Conservation (phyloP, 2,797 vertebrate genomes). For the Valencia hispanica region DNA sequence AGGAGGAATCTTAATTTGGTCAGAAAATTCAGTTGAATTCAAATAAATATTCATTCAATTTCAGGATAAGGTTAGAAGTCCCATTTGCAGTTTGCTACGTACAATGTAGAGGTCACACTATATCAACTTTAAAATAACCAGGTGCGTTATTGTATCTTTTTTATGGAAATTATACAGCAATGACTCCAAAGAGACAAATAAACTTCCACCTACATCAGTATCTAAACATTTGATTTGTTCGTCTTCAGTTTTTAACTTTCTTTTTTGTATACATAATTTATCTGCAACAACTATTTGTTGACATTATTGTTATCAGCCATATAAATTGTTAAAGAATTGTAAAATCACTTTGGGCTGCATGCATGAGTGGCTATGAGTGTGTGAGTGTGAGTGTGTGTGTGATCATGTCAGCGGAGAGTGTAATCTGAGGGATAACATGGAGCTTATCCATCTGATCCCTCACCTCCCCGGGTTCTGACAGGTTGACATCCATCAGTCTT, state of each 20-base stretch:
- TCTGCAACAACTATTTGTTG: neutral
- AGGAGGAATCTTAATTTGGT: too few relatives aligned
- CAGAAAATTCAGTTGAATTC: too few relatives aligned
- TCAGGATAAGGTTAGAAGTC: too few relatives aligned
- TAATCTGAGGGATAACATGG: slow-evolving; percentile 89
- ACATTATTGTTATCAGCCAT: neutral
- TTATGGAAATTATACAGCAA: too few relatives aligned
- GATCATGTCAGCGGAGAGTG: slow-evolving; percentile 75
- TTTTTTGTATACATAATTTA: neutral
- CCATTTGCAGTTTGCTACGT: too few relatives aligned
- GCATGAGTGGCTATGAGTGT: slow-evolving; percentile 1
- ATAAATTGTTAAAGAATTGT: neutral
- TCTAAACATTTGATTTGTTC: too few relatives aligned
- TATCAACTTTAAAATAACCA: too few relatives aligned
- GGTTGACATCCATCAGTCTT: slow-evolving; percentile 84
- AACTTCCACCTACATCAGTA: too few relatives aligned
- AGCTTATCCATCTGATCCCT: slow-evolving; percentile 84
- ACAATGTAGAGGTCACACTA: too few relatives aligned
- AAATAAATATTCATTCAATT: too few relatives aligned
- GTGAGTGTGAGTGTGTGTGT: slow-evolving; percentile 12
- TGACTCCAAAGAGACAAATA: too few relatives aligned
- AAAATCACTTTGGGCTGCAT: neutral
- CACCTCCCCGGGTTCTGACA: slow-evolving; percentile 80
- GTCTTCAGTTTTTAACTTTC: neutral
- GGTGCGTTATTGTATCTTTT: too few relatives aligned